Evolutionary conservation across 2,113 vertebrate genomes (phyloP).

Genomic region (Protomyctophum bolini): DNA sequence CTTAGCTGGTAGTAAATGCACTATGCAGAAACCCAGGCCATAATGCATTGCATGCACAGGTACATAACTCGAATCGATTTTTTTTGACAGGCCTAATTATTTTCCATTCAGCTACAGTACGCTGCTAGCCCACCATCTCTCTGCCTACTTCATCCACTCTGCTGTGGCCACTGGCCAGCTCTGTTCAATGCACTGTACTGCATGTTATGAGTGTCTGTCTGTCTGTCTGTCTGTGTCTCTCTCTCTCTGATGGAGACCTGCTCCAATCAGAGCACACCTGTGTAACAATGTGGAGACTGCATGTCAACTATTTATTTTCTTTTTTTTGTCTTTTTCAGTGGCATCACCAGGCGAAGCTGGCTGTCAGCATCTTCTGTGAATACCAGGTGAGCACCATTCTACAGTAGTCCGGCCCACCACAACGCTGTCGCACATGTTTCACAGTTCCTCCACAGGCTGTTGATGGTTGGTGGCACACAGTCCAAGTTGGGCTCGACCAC

Average conservation of each 20-base stretch:
- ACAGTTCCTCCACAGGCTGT: no score
- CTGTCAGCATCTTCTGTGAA: constrained; percentile 94
- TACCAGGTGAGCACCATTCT: constrained; percentile 85
- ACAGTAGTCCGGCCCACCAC: no score
- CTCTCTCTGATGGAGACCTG: constrained; percentile 28
- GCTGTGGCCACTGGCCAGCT: not conserved
- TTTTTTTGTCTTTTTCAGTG: constrained; percentile 75
- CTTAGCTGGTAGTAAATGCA: no score
- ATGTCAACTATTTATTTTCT: constrained; percentile 36
- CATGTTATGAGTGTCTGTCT: no score
- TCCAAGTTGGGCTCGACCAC: not conserved
- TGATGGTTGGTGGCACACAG: not conserved
- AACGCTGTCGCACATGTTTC: no score
- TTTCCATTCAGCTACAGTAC: constrained; percentile 45
- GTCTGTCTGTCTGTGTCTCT: no score
- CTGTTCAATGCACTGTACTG: no score
- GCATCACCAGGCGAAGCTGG: constrained; percentile 95
- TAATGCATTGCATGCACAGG: no score
- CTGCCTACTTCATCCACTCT: not conserved
- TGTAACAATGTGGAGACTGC: constrained; percentile 36
- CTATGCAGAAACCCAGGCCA: no score
- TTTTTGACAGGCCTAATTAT: no score
- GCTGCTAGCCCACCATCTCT: constrained; percentile 28
- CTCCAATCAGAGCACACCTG: not conserved
- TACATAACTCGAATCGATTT: no score